A percentile compares a stretch with the other conserved stretches of the same genome.
Evolutionary conservation across 2,113 vertebrate species (phyloP).

Genomic region (Eonycteris spelaea): DNA sequence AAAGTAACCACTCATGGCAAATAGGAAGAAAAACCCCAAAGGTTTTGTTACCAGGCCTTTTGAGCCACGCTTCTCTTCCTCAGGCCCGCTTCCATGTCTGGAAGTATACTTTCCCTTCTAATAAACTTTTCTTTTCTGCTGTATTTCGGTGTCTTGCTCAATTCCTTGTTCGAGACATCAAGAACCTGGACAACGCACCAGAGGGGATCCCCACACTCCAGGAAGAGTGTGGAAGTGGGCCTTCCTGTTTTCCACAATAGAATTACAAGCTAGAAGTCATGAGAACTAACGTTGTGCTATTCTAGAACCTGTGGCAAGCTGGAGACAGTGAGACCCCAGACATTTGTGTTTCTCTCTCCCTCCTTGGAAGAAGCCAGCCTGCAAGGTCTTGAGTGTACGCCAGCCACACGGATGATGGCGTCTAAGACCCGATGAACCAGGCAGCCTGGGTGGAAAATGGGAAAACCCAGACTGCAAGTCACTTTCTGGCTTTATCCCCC

Average conservation of each 20-base stretch:
- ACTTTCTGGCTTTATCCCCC: neutral
- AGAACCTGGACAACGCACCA: no score
- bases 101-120: no score
- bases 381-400: neutral
- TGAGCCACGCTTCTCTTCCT: no score
- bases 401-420: neutral
- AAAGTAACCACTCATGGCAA: no score
- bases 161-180: no score
- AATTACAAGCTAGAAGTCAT: neutral
- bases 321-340: neutral
- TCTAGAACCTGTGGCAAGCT: neutral
- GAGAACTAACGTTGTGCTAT: neutral
- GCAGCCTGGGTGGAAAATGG: neutral
- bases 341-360: neutral
- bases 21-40: no score
- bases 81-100: no score
- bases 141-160: no score
- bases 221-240: neutral
- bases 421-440: neutral
- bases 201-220: no score
- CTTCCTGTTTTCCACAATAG: constrained; percentile 45
- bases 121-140: no score
- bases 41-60: no score
- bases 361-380: neutral
- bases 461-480: neutral